phyloP scores from a whole-genome alignment of 2,888 invertebrate species.

The Gymnosoma rotundatum region DNA sequence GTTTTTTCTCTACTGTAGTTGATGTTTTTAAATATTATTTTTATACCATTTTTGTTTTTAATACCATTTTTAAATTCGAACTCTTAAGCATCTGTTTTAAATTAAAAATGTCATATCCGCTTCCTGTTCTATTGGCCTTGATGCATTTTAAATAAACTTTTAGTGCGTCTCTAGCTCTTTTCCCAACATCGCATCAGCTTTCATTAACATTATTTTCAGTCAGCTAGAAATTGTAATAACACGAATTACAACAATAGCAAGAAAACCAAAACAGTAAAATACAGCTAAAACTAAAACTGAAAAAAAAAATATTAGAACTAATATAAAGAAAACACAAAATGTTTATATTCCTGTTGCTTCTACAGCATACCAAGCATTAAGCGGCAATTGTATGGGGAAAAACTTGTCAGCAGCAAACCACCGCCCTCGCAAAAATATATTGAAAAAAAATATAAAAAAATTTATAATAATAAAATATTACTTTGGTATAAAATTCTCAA shows the following conservation, averaged over 20 bases:
- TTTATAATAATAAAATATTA: constrained; percentile 60
- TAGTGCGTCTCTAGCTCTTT: neutral
- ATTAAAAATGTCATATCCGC: constrained; percentile 79
- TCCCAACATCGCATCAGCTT: neutral
- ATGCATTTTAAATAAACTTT: constrained; percentile 53
- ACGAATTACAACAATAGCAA: constrained; percentile 24
- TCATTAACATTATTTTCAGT: constrained; percentile 26
- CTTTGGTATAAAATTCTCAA: constrained; percentile 48
- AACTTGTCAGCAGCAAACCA: constrained; percentile 3
- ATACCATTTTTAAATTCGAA: constrained; percentile 16
- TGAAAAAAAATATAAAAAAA: constrained; percentile 28
- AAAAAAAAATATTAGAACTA: constrained; percentile 18
- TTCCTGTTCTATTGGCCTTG: constrained; percentile 76
- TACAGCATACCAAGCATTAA: constrained; percentile 27
- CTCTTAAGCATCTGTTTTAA: constrained; percentile 75
- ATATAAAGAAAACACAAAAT: neutral
- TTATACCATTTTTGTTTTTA: neutral
- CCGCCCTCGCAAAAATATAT: constrained; percentile 13
- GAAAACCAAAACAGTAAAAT: neutral
- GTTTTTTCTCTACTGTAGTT: neutral
- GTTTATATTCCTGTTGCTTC: neutral
- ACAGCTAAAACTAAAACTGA: constrained; percentile 13
- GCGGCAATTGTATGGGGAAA: neutral
- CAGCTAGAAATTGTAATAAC: constrained; percentile 58
- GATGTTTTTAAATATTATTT: constrained; percentile 11